Conservation (phyloP, 2,113 vertebrate genomes). For the Sinocyclocheilus anophthalmus region DNA sequence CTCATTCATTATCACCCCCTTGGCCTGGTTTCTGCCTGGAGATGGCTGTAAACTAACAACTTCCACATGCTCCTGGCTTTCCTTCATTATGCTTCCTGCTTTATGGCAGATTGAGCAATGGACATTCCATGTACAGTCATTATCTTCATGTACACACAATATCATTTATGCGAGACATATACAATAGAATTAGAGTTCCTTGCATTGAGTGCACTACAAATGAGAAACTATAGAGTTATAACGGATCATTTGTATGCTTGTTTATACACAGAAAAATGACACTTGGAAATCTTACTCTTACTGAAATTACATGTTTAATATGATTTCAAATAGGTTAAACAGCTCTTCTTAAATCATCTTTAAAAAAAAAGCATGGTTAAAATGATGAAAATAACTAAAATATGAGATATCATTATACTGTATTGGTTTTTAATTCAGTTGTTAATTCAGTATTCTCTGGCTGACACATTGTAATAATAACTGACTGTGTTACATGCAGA, state of each 20-base stretch:
- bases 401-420: no score
- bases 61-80: conserved; percentile 70
- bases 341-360: not conserved
- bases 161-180: conserved; percentile 28
- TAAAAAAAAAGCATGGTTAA: not conserved
- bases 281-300: not conserved
- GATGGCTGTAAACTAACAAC: conserved; percentile 88
- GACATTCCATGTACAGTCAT: conserved; percentile 14
- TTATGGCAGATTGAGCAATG: conserved; percentile 37
- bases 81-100: conserved; percentile 74
- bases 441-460: no score
- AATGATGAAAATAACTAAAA: no score
- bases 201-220: not conserved
- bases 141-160: conserved; percentile 25
- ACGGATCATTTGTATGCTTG: no score
- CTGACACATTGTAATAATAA: no score
- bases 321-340: not conserved
- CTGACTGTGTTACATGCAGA: not conserved
- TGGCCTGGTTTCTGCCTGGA: conserved; percentile 94
- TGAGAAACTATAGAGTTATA: no score
- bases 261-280: not conserved
- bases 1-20: conserved; percentile 88
- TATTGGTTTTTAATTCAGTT: not conserved
- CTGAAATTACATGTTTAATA: not conserved
- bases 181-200: conserved; percentile 29